Conservation (phyloP, 2,888 invertebrate genomes). For the Scaptomyza parva region DNA sequence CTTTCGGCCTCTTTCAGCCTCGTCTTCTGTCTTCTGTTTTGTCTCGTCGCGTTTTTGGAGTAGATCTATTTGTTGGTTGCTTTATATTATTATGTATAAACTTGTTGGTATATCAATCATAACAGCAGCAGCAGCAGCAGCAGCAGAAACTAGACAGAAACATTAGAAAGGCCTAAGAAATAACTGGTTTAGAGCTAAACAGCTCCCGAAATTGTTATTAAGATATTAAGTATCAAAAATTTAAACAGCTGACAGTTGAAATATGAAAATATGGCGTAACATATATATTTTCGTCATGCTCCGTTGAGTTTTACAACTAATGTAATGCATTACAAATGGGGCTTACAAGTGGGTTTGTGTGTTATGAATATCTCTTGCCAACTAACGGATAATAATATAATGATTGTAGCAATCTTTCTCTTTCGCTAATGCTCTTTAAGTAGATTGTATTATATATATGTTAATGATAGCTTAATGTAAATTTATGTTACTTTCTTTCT, state of each 20-base stretch:
- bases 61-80: slow-evolving; percentile 7
- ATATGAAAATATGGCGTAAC: slow-evolving; percentile 13
- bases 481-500: no score
- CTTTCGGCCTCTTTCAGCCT: slow-evolving; percentile 2
- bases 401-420: slow-evolving; percentile 6
- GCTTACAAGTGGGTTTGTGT: background rate
- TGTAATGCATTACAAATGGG: slow-evolving; percentile 12
- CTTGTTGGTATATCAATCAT: slow-evolving; percentile 67
- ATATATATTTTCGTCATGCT: slow-evolving; percentile 35
- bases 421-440: background rate
- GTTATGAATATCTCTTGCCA: slow-evolving; percentile 8
- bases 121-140: slow-evolving; percentile 12
- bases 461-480: background rate
- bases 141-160: slow-evolving; percentile 29
- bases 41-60: slow-evolving; percentile 17
- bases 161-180: slow-evolving; percentile 62
- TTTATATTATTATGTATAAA: background rate
- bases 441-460: background rate
- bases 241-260: slow-evolving; percentile 2
- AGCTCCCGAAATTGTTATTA: slow-evolving; percentile 46
- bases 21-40: no score
- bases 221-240: slow-evolving; percentile 32
- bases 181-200: slow-evolving; percentile 3
- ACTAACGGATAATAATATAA: slow-evolving; percentile 24
- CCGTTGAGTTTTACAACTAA: background rate